These are phyloP conservation scores for Trididemnum nubilum DNA, from an alignment of 23 tunicate species.

Conservation along the genomic window DNA sequence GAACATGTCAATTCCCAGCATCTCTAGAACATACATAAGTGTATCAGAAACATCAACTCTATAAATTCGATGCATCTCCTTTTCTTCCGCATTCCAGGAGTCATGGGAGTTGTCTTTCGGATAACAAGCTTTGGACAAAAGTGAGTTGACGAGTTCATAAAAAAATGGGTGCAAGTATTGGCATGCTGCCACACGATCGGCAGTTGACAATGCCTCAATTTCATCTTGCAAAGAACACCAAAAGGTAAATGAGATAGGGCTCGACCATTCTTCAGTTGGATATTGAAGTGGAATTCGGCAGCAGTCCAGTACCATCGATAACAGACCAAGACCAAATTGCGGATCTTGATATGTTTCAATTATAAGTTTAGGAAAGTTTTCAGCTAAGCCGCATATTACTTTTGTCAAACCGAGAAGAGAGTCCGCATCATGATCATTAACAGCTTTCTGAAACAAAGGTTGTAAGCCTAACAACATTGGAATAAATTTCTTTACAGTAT, in stretches of 20 bases:
- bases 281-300: conserved; percentile 74
- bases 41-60: conserved; percentile 96
- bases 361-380: conserved; percentile 86
- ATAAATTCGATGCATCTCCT: conserved; percentile 86
- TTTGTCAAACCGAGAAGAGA: conserved; percentile 73
- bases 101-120: conserved; percentile 64
- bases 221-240: conserved; percentile 98
- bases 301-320: conserved; percentile 75
- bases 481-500: conserved; percentile 63
- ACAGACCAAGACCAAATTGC: conserved; percentile 60
- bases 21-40: conserved; percentile 78
- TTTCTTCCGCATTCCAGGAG: conserved; percentile 87
- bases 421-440: conserved; percentile 78
- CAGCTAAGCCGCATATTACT: conserved; percentile 85
- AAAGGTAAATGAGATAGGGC: conserved; percentile 94
- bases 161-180: conserved; percentile 53
- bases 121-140: conserved; percentile 69
- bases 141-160: conserved; percentile 50
- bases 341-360: conserved; percentile 63
- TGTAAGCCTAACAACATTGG: conserved; percentile 64
- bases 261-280: conserved; percentile 84
- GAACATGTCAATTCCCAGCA: conserved; percentile 66
- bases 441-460: conserved; percentile 69
- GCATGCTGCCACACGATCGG: background rate
- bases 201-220: conserved; percentile 28